Evolutionary conservation across 2,113 vertebrate species (phyloP), one percentile per base, ranked within the genome.

Genomic region (Halichoeres trimaculatus): DNA sequence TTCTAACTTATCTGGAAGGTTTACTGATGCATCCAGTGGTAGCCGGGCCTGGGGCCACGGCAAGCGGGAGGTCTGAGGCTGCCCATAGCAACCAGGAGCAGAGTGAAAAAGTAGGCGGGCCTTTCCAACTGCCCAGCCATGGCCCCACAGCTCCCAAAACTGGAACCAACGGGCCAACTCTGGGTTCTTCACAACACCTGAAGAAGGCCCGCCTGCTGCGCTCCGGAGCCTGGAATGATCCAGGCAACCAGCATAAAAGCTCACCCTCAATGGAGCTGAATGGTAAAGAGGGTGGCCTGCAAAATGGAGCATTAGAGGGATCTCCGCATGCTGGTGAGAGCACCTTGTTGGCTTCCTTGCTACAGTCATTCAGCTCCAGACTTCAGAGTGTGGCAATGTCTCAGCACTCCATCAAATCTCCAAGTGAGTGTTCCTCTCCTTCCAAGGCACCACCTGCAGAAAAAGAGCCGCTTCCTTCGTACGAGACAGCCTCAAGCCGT

Each of bases 1-100:
- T 98, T 97, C 93, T 99, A 98, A 99, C 97, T 94, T 99, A 99
- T 94, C 95, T 99, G 95, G 98, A 99, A 93, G 97, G 98, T 96
- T 98, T 99, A 96, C 97, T 99, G 95, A 99, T 99, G 98, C 97
- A 98, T 98, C 97, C 97, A 91, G 96, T 97, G 92, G 95, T 96
- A 83, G 95, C 95, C 92, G 96, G 96, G 91, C 96, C 97, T 90
- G 95, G 95, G 91, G 95, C 96, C 93, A 93, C 94, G 72, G 83
- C 95, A 80, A 95, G 95, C 85, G 95, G 95, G 89, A 96, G 95
- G 87, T 95, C 96, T 51, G 94, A 94, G 82, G 85, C 94, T 85
- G 95, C 93, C 84, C 94, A 85, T 76, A 92, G 91, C 91, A 94
- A 93, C 78, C 95, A 95, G 62, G 95, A 96, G 88, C 96, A 95